Evolutionary conservation across 2,113 vertebrate genomes (phyloP), one percentile per base, ranked within the genome.

Genomic region (Chionodraco myersi): DNA sequence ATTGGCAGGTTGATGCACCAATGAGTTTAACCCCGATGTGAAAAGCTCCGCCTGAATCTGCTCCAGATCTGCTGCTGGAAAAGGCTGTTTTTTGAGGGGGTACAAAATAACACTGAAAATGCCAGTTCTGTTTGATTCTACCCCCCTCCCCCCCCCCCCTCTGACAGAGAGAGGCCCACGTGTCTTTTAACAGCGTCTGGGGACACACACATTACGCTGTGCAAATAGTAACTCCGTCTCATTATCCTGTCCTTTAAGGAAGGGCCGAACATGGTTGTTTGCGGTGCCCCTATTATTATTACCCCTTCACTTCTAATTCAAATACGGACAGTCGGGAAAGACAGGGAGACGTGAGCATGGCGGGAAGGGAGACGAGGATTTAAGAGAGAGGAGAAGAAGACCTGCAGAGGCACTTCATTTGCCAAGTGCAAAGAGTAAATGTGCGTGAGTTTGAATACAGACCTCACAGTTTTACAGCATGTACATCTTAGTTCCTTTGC

Each of bases 161-260:
- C 77, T 81, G 77, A 69, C 54, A 68, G 62, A 72, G 75, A 87
- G 82, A 85, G 64, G 72, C 79, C 82, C 74, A 77, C 51, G 23
- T 87, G 86, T 91, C 88, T 93, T 82, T 92, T 85, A 94, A 87
- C 89, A 75, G 88, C 63, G 84, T 75, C 80, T 80, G 77, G 79
- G 92, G 68, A 93, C 92, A 95, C 93, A 94, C 92, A 94, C 89
- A 93, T 95, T 94, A 95, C 77, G 18, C 89, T 90, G 89, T 88
- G 91, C 93, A 95, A 95, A 95, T 93, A 95, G 91, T 92, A 92
- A 89, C 83, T 91, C 90, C 15, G 86, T 89, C 94, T 95, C 94
- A 95, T 94, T 94, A 95, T 92, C 87, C 89, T 87, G 91, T 95
- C 92, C 90, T 94, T 94, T 93, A 94, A 95, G 82, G 83, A 88